These are phyloP conservation scores for Hucho hucho DNA, from an alignment of 2,113 vertebrate species.

Conservation along the genomic window DNA sequence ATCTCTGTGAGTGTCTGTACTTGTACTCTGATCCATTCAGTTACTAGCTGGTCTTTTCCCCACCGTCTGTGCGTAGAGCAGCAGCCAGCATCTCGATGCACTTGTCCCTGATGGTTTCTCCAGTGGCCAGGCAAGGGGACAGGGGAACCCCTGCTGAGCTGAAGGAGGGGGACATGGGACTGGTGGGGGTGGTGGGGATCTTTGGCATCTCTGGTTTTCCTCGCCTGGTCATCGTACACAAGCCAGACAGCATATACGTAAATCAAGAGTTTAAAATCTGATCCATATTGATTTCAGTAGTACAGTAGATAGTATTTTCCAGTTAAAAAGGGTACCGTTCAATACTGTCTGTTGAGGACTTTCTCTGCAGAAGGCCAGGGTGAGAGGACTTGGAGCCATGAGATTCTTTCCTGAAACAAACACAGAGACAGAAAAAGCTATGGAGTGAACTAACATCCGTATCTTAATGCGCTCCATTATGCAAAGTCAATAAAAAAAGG, in stretches of 20 bases:
- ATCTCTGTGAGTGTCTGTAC: no score
- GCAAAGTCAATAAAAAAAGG: background rate
- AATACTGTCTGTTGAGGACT: conserved; percentile 69
- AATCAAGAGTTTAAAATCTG: background rate
- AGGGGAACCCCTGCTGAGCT: conserved; percentile 66
- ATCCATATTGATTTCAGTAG: background rate
- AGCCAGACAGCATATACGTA: conserved; percentile 1
- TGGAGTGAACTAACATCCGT: background rate
- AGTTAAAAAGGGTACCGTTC: conserved; percentile 66
- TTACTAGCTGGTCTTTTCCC: conserved; percentile 42
- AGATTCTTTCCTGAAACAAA: conserved; percentile 72
- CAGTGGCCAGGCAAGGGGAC: conserved; percentile 81
- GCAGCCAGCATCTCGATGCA: conserved; percentile 92
- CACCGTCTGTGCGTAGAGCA: conserved; percentile 87
- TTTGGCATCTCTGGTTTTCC: conserved; percentile 74
- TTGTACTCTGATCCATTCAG: no score
- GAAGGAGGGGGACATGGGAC: conserved; percentile 80
- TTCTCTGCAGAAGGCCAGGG: conserved; percentile 62
- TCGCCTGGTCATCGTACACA: conserved; percentile 67
- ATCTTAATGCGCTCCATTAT: background rate
- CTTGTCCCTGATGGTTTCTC: conserved; percentile 90
- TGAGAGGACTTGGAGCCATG: conserved; percentile 56
- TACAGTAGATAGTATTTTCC: background rate
- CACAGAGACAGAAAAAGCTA: background rate
- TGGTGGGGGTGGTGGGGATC: conserved; percentile 80